A percentile compares a stretch with the other conserved stretches of the same genome.
phyloP scores from a whole-genome alignment of 2,113 vertebrate species.

The Cepphus grylle region DNA sequence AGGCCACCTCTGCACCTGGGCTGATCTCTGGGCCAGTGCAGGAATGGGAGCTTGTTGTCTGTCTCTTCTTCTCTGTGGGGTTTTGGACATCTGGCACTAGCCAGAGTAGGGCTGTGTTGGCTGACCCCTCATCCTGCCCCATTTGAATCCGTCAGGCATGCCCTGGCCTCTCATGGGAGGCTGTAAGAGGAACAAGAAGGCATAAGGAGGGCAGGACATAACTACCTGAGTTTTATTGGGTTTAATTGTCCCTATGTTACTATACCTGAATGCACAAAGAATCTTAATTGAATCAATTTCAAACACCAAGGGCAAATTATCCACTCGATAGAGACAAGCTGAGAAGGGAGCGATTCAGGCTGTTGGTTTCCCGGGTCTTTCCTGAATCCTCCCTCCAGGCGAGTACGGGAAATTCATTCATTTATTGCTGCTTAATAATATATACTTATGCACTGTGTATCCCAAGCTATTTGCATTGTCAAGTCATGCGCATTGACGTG shows the following conservation, averaged over 20 bases:
- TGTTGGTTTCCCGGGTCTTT: neutral
- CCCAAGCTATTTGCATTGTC: conserved; percentile 47
- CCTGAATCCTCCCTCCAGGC: neutral
- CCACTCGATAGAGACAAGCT: neutral
- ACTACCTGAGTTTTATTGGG: conserved; percentile 1
- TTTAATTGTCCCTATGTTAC: conserved; percentile 5
- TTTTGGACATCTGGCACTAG: neutral
- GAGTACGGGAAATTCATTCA: conserved; percentile 48
- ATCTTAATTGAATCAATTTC: conserved; percentile 13
- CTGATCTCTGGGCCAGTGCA: neutral
- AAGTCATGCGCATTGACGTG: conserved; percentile 31
- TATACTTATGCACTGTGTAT: conserved; percentile 25
- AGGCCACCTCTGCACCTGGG: neutral
- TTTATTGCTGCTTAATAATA: conserved; percentile 72
- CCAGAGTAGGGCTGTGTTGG: neutral
- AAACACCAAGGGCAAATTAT: neutral
- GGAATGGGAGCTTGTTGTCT: neutral
- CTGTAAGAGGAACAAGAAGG: neutral
- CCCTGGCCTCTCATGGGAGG: neutral
- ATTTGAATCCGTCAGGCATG: neutral
- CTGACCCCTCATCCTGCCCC: neutral
- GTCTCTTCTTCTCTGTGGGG: neutral
- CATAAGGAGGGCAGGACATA: neutral
- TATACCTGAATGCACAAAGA: neutral
- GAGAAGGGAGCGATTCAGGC: neutral